Percentiles rank a stretch among this genome's conserved stretches.
Evolutionary conservation across 2,113 vertebrate genomes (phyloP).

Genomic region (Neopipo cinnamomea): DNA sequence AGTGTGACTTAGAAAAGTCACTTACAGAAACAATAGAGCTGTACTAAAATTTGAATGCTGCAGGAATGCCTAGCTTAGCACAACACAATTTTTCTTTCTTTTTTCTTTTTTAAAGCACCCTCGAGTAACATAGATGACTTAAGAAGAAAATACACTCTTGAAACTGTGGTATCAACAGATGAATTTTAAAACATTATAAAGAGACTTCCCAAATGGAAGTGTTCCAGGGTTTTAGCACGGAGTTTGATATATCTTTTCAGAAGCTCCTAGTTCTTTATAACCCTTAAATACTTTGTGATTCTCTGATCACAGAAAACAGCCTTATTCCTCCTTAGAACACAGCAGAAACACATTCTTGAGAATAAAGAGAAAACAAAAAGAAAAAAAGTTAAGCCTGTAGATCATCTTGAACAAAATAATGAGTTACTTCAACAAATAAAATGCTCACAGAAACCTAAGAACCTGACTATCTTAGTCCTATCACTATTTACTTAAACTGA

Average conservation of each 20-base stretch:
- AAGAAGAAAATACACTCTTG: slow-evolving; percentile 21
- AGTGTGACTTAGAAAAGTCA: background rate
- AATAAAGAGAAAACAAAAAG: background rate
- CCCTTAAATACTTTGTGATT: background rate
- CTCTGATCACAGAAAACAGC: background rate
- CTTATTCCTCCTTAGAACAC: background rate
- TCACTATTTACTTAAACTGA: background rate
- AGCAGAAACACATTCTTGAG: background rate
- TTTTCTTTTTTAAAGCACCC: background rate
- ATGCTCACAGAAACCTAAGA: background rate
- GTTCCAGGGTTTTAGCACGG: background rate
- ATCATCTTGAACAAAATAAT: background rate
- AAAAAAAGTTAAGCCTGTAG: background rate
- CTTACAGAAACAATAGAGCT: background rate
- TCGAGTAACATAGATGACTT: background rate
- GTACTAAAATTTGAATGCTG: background rate
- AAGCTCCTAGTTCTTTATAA: background rate
- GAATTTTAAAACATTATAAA: slow-evolving; percentile 36
- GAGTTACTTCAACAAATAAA: background rate
- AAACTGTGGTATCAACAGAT: slow-evolving; percentile 16
- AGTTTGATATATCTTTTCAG: background rate
- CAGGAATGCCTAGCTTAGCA: background rate
- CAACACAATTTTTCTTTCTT: background rate
- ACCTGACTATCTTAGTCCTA: background rate
- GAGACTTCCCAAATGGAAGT: slow-evolving; percentile 18